phyloP scores from a whole-genome alignment of 2,888 invertebrate species.

The Hermaeophaga mercurialis region DNA sequence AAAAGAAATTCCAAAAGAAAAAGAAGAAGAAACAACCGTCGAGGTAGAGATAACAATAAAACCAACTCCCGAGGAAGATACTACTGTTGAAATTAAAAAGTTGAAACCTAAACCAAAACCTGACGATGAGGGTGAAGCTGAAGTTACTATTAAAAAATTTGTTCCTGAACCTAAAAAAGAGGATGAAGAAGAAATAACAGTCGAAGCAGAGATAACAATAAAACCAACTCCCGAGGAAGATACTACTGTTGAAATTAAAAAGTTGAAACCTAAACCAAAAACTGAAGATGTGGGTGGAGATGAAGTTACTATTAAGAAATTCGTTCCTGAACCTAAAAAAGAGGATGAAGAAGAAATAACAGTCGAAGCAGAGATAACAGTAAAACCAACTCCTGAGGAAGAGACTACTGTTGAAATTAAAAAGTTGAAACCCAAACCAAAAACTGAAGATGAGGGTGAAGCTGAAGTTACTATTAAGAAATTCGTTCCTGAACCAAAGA shows the following conservation, averaged over 20 bases:
- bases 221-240: slow-evolving; percentile 60
- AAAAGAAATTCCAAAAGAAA: not conserved
- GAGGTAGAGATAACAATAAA: slow-evolving; percentile 42
- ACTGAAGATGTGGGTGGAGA: slow-evolving; percentile 47
- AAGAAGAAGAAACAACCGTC: slow-evolving; percentile 61
- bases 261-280: slow-evolving; percentile 40
- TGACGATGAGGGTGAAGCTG: slow-evolving; percentile 46
- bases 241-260: slow-evolving; percentile 42
- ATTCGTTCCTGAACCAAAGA: slow-evolving; percentile 41
- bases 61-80: slow-evolving; percentile 40
- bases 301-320: slow-evolving; percentile 44
- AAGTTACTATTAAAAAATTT: slow-evolving; percentile 42
- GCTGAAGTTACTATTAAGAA: slow-evolving; percentile 46
- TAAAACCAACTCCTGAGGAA: slow-evolving; percentile 18
- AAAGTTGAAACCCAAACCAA: slow-evolving; percentile 23
- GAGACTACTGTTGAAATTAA: slow-evolving; percentile 39
- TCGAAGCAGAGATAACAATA: slow-evolving; percentile 42
- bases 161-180: slow-evolving; percentile 27
- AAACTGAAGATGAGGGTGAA: slow-evolving; percentile 38
- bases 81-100: slow-evolving; percentile 26
- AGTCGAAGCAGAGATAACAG: slow-evolving; percentile 39
- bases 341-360: slow-evolving; percentile 44
- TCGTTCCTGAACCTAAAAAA: slow-evolving; percentile 51
- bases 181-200: slow-evolving; percentile 63
- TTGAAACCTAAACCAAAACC: slow-evolving; percentile 40